A percentile compares a stretch with the other conserved stretches of the same genome.
Evolutionary conservation across 2,888 invertebrate genomes (phyloP).

Genomic region (Spicauda simplicius): DNA sequence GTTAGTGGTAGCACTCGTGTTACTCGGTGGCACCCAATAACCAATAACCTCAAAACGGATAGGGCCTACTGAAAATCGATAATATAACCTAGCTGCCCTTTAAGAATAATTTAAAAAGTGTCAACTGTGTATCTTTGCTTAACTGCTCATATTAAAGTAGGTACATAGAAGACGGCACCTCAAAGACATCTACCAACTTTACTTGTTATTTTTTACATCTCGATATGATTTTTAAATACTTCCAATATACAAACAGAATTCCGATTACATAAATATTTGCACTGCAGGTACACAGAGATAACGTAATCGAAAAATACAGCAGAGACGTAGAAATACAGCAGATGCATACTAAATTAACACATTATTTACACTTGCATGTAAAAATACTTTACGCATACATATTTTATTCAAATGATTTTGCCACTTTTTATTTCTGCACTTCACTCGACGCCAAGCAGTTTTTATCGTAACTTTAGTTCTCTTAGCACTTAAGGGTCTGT

Average conservation of each 20-base stretch:
- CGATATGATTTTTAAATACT: not conserved
- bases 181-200: too few species aligned
- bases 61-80: too few species aligned
- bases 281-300: slow-evolving; percentile 5
- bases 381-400: slow-evolving; percentile 5
- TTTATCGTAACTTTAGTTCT: slow-evolving; percentile 9
- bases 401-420: slow-evolving; percentile 12
- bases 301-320: slow-evolving; percentile 22
- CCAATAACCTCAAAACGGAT: too few species aligned
- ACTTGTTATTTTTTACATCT: too few species aligned
- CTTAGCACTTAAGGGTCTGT: slow-evolving; percentile 14
- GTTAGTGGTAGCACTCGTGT: too few species aligned
- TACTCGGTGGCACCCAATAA: too few species aligned
- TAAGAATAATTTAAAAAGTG: too few species aligned
- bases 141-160: too few species aligned
- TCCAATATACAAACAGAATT: not conserved
- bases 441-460: not conserved
- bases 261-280: not conserved
- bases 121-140: too few species aligned
- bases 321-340: slow-evolving; percentile 16
- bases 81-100: too few species aligned
- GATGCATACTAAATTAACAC: slow-evolving; percentile 20
- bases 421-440: slow-evolving; percentile 17
- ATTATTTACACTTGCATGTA: slow-evolving; percentile 17
- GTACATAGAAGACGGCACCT: too few species aligned